Base-by-base conservation (phyloP, 1,140 invertebrate genomes). In the Lasioglossum albipes region DNA sequence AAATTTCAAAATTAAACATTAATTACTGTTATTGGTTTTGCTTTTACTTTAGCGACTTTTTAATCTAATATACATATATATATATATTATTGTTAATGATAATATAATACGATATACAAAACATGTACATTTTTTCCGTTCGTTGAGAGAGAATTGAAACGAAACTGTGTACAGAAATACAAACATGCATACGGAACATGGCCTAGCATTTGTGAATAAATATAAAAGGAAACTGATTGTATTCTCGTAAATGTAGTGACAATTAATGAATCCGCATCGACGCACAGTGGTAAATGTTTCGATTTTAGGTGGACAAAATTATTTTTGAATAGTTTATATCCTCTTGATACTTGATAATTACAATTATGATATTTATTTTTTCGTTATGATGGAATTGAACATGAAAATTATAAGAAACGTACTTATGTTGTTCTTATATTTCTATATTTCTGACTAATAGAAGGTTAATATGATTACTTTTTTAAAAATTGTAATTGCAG, bases 1-100 rank as follows among this genome's bases (percentile, higher is more conserved):
- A 92, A 87, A 90, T 91, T 92, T 93, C 90, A 90, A 92, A 93
- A 93, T 92, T 92, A 92, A 93, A 93, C 87, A 91, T 92, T 92
- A 92, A 93, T 92, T 91, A 92, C 91, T 93, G 91, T 93, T 93
- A 93, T 85, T 82, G 80, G 70, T 87, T 79, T 79, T 81, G 82
- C 83, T 91, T 87, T 90, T 84, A 75, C 87, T 89, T 87, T 87
- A 87, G 27, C 27, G 41, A 77, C 72, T 62, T 72, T 54, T 73
- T 52, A 72, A 66, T 79, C 77, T 27, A 27, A 27, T 27, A 27
- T 27, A 27, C 27, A 27, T 27, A 27, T 27, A 27, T 27, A 27
- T 27, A 27, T 27, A 70, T 22, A 75, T 79, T 83, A 64, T 41
- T 0, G 13, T 67, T 73, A 81, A 66, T 49, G 13, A 12, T 36